Percentiles rank a stretch among this genome's conserved stretches.
Conservation (phyloP, 1,140 invertebrate species). For the Bathynomus jamesi region DNA sequence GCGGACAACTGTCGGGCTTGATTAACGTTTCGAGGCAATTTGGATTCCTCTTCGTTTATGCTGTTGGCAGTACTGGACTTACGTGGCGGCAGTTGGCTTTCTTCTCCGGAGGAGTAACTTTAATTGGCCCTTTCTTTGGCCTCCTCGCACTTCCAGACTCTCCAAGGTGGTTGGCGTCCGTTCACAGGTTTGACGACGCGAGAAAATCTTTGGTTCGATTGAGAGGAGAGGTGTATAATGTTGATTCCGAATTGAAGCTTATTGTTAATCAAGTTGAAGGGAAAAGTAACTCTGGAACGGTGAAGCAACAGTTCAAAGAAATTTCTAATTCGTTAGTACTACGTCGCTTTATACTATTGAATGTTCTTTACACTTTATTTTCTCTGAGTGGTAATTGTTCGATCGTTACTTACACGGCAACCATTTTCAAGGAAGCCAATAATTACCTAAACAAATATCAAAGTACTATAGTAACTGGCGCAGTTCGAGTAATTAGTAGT, state of each 20-base stretch:
- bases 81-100: conserved; percentile 24
- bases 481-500: conserved; percentile 14
- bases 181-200: conserved; percentile 16
- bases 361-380: conserved; percentile 14
- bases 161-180: conserved; percentile 27
- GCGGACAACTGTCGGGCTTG: conserved; percentile 17
- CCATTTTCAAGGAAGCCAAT: conserved; percentile 23
- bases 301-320: conserved; percentile 19
- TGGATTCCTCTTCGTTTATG: conserved; percentile 28
- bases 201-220: conserved; percentile 16
- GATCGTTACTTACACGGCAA: conserved; percentile 22
- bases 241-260: conserved; percentile 7
- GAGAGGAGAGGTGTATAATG: conserved; percentile 13
- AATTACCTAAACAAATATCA: conserved; percentile 13
- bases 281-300: not conserved
- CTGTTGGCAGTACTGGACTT: conserved; percentile 22
- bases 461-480: conserved; percentile 18
- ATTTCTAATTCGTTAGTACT: conserved; percentile 11
- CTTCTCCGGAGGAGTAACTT: conserved; percentile 20
- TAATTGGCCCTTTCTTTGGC: conserved; percentile 18
- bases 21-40: conserved; percentile 16
- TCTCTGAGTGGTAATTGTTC: conserved; percentile 25
- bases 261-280: conserved; percentile 16
- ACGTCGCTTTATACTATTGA: conserved; percentile 17
- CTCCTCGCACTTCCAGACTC: conserved; percentile 26